Percentiles rank a stretch among this genome's conserved stretches.
These are phyloP conservation scores for Ceratosolen solmsi DNA, from an alignment of 1,140 invertebrate species.

Conservation along the genomic window DNA sequence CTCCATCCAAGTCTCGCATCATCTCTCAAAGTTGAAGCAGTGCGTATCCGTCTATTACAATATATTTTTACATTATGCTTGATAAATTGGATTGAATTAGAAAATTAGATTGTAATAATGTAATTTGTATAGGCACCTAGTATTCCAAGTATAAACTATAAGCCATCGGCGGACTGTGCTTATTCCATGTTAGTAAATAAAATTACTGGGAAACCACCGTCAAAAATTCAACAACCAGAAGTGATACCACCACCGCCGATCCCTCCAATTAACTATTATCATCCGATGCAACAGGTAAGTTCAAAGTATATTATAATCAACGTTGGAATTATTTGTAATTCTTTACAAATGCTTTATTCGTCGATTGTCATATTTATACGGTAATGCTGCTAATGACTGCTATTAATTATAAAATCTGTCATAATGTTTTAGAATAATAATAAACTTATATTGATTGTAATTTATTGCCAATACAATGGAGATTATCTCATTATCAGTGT, in stretches of 20 bases:
- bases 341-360: too few relatives aligned
- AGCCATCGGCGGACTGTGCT: conserved; percentile 86
- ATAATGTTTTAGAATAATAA: background rate
- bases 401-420: too few relatives aligned
- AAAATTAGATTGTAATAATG: background rate
- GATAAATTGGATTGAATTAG: too few relatives aligned
- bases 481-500: too few relatives aligned
- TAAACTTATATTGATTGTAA: background rate
- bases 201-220: conserved; percentile 82
- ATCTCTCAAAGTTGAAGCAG: conserved; percentile 75
- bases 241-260: conserved; percentile 58
- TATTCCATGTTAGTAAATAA: conserved; percentile 89
- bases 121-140: conserved; percentile 74
- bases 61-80: conserved; percentile 26
- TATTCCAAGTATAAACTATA: conserved; percentile 82
- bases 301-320: too few relatives aligned
- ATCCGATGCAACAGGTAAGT: conserved; percentile 53
- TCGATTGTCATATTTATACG: background rate
- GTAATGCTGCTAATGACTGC: too few relatives aligned
- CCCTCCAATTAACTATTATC: conserved; percentile 63
- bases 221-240: conserved; percentile 59
- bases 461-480: background rate
- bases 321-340: too few relatives aligned
- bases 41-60: conserved; percentile 67
- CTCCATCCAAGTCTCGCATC: conserved; percentile 86